Conservation (phyloP, 1,140 invertebrate genomes). For the Ceratina japonica region DNA sequence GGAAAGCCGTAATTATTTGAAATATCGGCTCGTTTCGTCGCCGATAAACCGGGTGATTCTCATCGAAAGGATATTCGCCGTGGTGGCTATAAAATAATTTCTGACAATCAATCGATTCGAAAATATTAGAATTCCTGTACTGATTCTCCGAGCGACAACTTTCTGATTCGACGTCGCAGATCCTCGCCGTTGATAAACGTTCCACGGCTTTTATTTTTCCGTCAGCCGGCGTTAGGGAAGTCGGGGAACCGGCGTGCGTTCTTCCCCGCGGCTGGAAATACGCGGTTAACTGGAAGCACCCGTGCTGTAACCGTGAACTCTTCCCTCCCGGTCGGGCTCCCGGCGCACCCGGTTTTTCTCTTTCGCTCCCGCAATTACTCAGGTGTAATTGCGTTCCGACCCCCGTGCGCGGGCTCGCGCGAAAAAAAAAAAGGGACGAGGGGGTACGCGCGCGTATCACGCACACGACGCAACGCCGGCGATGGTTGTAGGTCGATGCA, state of each 20-base stretch:
- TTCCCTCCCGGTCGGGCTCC: conserved; percentile 1
- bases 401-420: conserved; percentile 30
- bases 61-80: not conserved
- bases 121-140: too few relatives aligned
- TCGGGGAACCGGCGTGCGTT: conserved; percentile 17
- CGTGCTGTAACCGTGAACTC: conserved; percentile 60
- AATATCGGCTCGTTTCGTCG: not conserved
- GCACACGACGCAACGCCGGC: not conserved
- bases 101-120: not conserved
- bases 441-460: conserved; percentile 32
- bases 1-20: conserved; percentile 33
- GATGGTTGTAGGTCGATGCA: conserved; percentile 49
- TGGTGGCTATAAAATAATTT: not conserved
- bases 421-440: conserved; percentile 52
- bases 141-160: too few relatives aligned
- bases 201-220: not conserved
- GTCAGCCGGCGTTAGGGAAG: not conserved
- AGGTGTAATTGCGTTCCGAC: conserved; percentile 72
- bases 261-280: conserved; percentile 17
- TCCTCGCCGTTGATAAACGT: not conserved
- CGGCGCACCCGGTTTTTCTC: conserved; percentile 15
- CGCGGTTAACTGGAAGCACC: conserved; percentile 20
- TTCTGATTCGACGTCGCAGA: not conserved
- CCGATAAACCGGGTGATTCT: conserved; percentile 15
- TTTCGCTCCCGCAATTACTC: conserved; percentile 68